phyloP scores from a whole-genome alignment of 92 coral and sea anemone genomes.

The Muricea muricata region DNA sequence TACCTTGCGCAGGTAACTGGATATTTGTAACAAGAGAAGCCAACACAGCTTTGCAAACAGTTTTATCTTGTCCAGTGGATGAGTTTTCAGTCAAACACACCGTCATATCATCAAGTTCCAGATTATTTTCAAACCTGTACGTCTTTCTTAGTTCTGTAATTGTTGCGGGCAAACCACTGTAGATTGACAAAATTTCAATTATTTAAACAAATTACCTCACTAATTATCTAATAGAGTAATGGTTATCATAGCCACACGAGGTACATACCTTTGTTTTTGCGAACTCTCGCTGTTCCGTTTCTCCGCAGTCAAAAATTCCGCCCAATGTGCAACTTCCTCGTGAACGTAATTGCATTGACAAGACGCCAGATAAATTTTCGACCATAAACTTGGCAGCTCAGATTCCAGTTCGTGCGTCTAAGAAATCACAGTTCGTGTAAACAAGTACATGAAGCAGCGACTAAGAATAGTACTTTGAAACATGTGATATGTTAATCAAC shows the following conservation, averaged over 20 bases:
- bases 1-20: constrained; percentile 66
- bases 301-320: constrained; percentile 72
- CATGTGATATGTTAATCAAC: too few relatives aligned
- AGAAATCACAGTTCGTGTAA: background rate
- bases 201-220: too few relatives aligned
- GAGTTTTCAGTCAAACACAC: constrained; percentile 67
- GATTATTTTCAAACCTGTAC: constrained; percentile 58
- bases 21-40: constrained; percentile 66
- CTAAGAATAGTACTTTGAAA: background rate
- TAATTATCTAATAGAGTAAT: too few relatives aligned
- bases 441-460: background rate
- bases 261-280: background rate
- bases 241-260: too few relatives aligned
- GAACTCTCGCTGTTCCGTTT: constrained; percentile 35
- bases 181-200: too few relatives aligned
- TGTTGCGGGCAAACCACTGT: constrained; percentile 35
- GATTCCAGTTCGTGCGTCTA: constrained; percentile 11
- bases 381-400: background rate
- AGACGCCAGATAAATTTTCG: constrained; percentile 73
- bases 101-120: constrained; percentile 77
- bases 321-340: constrained; percentile 83
- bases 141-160: constrained; percentile 59
- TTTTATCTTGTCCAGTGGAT: constrained; percentile 58
- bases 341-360: constrained; percentile 74
- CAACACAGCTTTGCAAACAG: constrained; percentile 83